A percentile compares a stretch with the other conserved stretches of the same genome.
These are phyloP conservation scores for Enteromius paludinosus DNA, from an alignment of 2,797 vertebrate species.

Conservation along the genomic window DNA sequence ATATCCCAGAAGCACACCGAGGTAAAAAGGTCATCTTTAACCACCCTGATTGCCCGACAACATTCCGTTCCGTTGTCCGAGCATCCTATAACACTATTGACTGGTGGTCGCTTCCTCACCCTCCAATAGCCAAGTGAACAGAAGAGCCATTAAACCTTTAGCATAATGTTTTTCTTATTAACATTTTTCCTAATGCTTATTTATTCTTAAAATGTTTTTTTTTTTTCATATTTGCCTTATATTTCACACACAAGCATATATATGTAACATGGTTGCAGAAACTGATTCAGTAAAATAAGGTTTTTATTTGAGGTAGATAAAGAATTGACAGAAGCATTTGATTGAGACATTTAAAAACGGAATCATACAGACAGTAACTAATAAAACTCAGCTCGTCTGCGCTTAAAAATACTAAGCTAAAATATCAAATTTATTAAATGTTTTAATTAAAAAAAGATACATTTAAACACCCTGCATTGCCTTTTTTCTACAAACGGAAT, in stretches of 20 bases:
- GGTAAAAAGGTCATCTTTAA: conserved; percentile 84
- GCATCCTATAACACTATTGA: conserved; percentile 38
- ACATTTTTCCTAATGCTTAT: background rate
- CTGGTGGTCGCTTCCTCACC: conserved; percentile 49
- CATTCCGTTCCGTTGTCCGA: conserved; percentile 68
- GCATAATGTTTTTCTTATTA: background rate
- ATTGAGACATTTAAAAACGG: conserved; percentile 61
- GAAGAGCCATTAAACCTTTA: background rate
- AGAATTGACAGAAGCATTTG: conserved; percentile 64
- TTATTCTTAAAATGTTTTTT: background rate
- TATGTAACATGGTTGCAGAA: background rate
- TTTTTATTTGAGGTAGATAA: conserved; percentile 81
- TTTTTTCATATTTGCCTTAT: background rate
- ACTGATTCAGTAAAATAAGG: conserved; percentile 54
- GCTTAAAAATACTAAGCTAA: conserved; percentile 49
- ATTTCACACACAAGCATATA: background rate
- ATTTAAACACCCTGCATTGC: conserved; percentile 36
- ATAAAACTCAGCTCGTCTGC: conserved; percentile 75
- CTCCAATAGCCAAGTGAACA: background rate
- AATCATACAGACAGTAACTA: conserved; percentile 66
- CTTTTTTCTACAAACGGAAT: conserved; percentile 32
- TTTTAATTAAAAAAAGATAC: conserved; percentile 39
- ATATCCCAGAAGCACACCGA: conserved; percentile 81
- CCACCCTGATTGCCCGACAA: conserved; percentile 67
- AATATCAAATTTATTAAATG: conserved; percentile 28